These are phyloP conservation scores for Tipula vernalis DNA, from an alignment of 2,888 invertebrate genomes.

Conservation along the genomic window DNA sequence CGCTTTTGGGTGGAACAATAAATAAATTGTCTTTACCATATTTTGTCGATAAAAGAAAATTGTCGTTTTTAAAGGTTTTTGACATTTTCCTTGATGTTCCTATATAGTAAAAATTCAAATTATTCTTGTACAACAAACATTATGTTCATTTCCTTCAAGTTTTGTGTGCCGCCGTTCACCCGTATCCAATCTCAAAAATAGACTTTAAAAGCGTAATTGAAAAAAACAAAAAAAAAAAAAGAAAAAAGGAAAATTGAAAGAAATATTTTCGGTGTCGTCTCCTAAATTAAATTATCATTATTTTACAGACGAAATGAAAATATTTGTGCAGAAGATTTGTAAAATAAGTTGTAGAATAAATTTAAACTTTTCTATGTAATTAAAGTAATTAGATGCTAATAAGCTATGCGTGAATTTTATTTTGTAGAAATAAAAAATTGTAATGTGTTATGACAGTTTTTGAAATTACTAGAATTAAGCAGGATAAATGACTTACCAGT, in stretches of 20 bases:
- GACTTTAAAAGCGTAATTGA: too few relatives aligned
- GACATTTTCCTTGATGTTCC: too few relatives aligned
- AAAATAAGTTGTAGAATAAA: not conserved
- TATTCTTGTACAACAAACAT: too few relatives aligned
- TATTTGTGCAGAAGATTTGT: not conserved
- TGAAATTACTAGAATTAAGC: too few relatives aligned
- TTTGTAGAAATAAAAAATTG: not conserved
- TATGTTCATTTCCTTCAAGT: not conserved
- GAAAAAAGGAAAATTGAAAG: too few relatives aligned
- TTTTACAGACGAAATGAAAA: not conserved
- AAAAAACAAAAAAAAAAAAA: too few relatives aligned
- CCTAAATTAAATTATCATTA: not conserved
- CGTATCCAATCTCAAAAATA: too few relatives aligned
- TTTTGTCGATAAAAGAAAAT: too few relatives aligned
- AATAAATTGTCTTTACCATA: too few relatives aligned
- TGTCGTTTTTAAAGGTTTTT: too few relatives aligned
- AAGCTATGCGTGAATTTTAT: not conserved
- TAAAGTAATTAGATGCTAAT: not conserved
- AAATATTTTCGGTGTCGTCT: not conserved
- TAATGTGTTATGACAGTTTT: not conserved
- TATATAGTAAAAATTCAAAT: too few relatives aligned
- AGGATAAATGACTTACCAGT: too few relatives aligned
- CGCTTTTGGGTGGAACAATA: not conserved
- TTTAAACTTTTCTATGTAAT: not conserved
- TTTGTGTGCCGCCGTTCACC: not conserved